Base-by-base conservation (phyloP, 1,140 invertebrate species). In the Melitaea cinxia region DNA sequence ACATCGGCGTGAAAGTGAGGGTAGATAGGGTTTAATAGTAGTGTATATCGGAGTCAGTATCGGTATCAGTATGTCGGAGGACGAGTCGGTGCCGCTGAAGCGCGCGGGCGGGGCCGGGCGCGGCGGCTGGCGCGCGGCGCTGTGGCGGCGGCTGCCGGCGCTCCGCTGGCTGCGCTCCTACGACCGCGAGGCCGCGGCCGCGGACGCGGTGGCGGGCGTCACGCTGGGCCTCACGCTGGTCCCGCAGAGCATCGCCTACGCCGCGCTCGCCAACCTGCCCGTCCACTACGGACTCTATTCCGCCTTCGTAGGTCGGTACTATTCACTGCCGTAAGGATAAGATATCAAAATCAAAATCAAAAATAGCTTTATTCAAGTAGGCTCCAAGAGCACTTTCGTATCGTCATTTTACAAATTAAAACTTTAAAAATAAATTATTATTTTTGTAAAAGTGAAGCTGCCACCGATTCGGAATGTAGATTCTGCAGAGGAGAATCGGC, bases 181-280 rank as follows among this genome's bases (percentile, higher is more conserved):
- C 73, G 91, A 91, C 30, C 91, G 91, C 47, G 85, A 92, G 37
- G 85, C 92, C 26, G 94, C 93, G 0, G 72, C 94, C 5, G 92
- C 93, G 2, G 95, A 96, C 88, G 61, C 94, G 6, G 93, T 96
- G 59, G 96, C 96, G 4, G 96, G 96, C 30, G 86, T 96, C 33
- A 96, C 96, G 0, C 87, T 97, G 14, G 96, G 95, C 1, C 85
- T 97, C 4, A 97, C 95, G 0, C 93, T 97, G 70, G 96, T 97
- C 49, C 96, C 96, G 0, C 96, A 97, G 83, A 96, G 95, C 71
- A 94, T 97, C 33, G 96, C 96, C 4, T 97, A 97, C 81, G 96
- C 96, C 7, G 89, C 94, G 33, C 86, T 97, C 21, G 96, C 96
- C 5, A 94, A 94, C n/a, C 82, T 96, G 35, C 94, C 93, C 1